Evolutionary conservation across 2,113 vertebrate species (phyloP).

Genomic region (Takifugu flavidus): DNA sequence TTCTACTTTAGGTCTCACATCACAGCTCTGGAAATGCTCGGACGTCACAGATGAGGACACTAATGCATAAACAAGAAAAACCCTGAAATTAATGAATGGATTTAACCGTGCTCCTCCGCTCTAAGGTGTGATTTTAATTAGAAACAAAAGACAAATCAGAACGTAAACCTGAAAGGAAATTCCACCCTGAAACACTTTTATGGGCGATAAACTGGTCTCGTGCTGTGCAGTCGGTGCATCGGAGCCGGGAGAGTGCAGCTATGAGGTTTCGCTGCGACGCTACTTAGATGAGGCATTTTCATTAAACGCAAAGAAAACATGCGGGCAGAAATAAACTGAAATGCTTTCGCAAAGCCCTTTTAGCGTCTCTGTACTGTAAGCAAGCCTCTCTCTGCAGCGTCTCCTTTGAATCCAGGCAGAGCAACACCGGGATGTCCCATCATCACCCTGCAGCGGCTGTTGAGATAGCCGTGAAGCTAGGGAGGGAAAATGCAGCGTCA

Average conservation of each 20-base stretch:
- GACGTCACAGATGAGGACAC: conserved; percentile 50
- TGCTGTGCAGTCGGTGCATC: too few relatives aligned
- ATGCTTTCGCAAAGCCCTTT: neutral
- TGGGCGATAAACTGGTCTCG: neutral
- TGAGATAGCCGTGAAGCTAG: too few relatives aligned
- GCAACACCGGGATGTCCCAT: too few relatives aligned
- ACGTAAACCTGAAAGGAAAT: conserved; percentile 11
- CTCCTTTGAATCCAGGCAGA: too few relatives aligned
- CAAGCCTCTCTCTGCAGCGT: too few relatives aligned
- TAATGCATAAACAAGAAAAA: conserved; percentile 53
- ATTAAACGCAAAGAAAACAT: neutral
- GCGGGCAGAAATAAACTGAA: neutral
- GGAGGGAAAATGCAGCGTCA: too few relatives aligned
- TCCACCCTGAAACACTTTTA: conserved; percentile 29
- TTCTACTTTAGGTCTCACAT: conserved; percentile 26
- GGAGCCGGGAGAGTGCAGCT: too few relatives aligned
- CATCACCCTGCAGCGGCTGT: too few relatives aligned
- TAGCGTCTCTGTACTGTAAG: too few relatives aligned
- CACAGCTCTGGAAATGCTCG: conserved; percentile 51
- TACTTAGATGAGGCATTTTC: neutral
- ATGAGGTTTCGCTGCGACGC: neutral
- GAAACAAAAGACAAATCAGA: neutral
- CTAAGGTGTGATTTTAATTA: conserved; percentile 31
- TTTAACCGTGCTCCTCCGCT: neutral
- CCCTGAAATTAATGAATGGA: conserved; percentile 48